Base-by-base conservation (phyloP, 2,888 invertebrate species). In the Melanotus villosus region DNA sequence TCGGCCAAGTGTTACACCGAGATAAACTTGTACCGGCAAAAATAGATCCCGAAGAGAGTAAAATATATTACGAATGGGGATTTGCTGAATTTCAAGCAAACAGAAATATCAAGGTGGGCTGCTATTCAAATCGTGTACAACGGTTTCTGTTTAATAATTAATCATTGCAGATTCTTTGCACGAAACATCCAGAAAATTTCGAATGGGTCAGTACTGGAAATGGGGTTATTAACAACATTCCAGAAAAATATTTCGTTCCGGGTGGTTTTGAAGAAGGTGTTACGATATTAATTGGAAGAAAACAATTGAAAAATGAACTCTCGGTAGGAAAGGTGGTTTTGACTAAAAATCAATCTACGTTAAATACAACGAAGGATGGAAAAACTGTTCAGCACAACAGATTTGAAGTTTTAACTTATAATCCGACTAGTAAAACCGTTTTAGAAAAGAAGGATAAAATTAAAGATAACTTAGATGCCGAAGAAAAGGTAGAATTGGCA, bases 341-440 rank as follows among this genome's bases (percentile, higher is more conserved):
- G 5, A 30, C 30, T 2, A 0, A 3, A 4, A 62, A 3, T 2
- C 69, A 69, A 26, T 6, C 65, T 0, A 69, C 69, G 5, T 18
- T 69, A 9, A 69, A 69, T 32, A 66, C 65, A 1, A 26, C 52
- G 0, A 66, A 63, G 32, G 43, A 58, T 50, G 59, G 65, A 0
- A 58, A 12, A 14, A 62, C 45, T 16, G 6, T n/a, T 6, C 65
- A 65, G 18, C 70, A 70, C 43, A 50, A 6, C 5, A n/a, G 16
- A 5, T 70, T 63, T 38, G 63, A 70, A 34, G 23, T 70, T 19
- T 38, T 70, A 12, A 14, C 34, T 7, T 70, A 67, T 18, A 70
- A 70, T 56, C 65, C 65, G 3, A 30, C 16, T n/a, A 12, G 9
- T 41, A 14, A 38, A 38, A 38, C 2, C 7, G 26, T 7, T 3